phyloP scores from a whole-genome alignment of 2,113 vertebrate genomes.

The Rousettus leschenaultii region DNA sequence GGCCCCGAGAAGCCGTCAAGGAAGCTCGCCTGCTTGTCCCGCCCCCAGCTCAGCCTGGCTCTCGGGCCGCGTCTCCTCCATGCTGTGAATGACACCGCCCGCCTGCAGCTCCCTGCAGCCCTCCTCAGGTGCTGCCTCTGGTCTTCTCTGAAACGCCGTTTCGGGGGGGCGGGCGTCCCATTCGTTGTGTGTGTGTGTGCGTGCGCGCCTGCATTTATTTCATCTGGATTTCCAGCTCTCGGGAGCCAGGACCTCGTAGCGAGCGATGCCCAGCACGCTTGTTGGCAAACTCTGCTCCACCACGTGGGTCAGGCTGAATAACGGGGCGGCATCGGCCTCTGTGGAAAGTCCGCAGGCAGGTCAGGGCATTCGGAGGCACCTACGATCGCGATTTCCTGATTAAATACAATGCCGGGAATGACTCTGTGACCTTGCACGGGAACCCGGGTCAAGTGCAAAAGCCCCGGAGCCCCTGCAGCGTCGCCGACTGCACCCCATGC shows the following conservation, averaged over 20 bases:
- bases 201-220: background rate
- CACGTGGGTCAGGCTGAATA: background rate
- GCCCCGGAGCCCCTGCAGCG: too few species aligned
- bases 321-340: background rate
- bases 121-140: background rate
- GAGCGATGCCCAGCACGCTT: background rate
- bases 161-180: background rate
- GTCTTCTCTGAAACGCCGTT: background rate
- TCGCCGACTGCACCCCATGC: fast-evolving
- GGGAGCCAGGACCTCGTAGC: background rate
- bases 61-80: too few species aligned
- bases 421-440: background rate
- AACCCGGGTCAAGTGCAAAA: background rate
- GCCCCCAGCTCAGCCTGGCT: background rate
- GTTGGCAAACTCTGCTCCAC: background rate
- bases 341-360: background rate
- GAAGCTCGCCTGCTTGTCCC: background rate
- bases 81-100: background rate
- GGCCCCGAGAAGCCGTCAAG: background rate
- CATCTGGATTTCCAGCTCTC: background rate
- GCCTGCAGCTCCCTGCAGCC: background rate
- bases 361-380: background rate
- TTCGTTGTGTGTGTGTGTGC: background rate
- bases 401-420: background rate
- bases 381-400: background rate